Percentiles rank a stretch among this genome's conserved stretches.
These are phyloP conservation scores for Belonocnema kinseyi DNA, from an alignment of 1,140 invertebrate genomes.

Conservation along the genomic window DNA sequence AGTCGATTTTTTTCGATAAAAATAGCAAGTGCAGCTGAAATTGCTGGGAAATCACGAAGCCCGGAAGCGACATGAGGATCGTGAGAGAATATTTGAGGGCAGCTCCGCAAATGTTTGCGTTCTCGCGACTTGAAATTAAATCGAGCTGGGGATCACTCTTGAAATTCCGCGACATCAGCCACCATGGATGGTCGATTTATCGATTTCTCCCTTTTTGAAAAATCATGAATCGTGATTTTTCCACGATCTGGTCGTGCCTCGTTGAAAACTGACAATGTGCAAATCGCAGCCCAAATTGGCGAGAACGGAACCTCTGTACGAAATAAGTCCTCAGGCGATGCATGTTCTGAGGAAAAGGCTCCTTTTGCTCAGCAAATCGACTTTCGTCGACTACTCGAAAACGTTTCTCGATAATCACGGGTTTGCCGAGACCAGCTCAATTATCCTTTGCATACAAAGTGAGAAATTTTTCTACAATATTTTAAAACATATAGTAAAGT, in stretches of 20 bases:
- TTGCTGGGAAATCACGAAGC: background rate
- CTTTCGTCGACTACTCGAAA: too few relatives aligned
- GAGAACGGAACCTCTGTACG: background rate
- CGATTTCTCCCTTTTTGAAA: background rate
- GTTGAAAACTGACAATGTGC: background rate
- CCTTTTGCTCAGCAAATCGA: too few relatives aligned
- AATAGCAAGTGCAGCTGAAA: background rate
- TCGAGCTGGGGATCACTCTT: background rate
- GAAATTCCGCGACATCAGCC: background rate
- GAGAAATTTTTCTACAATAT: too few relatives aligned
- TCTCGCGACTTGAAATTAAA: background rate
- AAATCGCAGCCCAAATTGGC: background rate
- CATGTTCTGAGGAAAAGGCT: background rate
- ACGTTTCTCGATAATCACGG: too few relatives aligned
- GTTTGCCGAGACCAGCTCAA: too few relatives aligned
- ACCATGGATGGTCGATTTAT: background rate
- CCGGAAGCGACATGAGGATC: slow-evolving; percentile 4
- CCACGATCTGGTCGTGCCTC: background rate
- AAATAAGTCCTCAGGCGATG: background rate
- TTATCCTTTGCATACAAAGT: too few relatives aligned
- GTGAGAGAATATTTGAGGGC: slow-evolving; percentile 8
- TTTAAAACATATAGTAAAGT: too few relatives aligned
- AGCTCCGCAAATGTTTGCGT: background rate
- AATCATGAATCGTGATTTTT: background rate
- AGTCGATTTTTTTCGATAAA: slow-evolving; percentile 1